Evolutionary conservation across 2,797 vertebrate species (phyloP), one percentile per base, ranked within the genome.

Genomic region (Scolopax bukidnonensis): DNA sequence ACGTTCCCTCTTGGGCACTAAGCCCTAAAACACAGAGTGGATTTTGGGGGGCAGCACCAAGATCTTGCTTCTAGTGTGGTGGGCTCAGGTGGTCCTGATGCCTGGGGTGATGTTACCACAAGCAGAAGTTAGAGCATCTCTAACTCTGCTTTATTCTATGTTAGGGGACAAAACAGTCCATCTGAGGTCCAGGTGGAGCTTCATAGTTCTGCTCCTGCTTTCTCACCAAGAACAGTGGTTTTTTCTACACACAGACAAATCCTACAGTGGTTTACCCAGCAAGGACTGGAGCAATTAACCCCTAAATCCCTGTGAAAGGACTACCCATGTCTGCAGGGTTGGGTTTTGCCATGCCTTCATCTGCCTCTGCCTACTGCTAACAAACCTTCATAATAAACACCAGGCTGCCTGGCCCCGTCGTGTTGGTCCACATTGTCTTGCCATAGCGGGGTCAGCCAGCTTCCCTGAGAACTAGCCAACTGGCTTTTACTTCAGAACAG

Each of bases 1-100:
- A 1, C 2, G 8, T 1, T 75, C 32, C 6, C 16, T 9, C 56
- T 28, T 12, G 16, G 50, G 41, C 57, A 68, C 24, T 1, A 30
- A 50, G 43, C 47, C 47, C 85, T 40, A 4, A n/a, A 81, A 25
- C 1, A 1, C 51, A 24, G 68, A 6, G 19, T 43, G 48, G 51
- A 2, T 90, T 60, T 41, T 16, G 3, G 45, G 74, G 85, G 73
- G 1, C 24, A 30, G 43, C 16, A 87, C 47, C 36, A 41, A 41
- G 41, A 1, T 47, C 50, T 48, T 67, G 12, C 4, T 41, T 33
- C 17, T n/a, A 3, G 1, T 18, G 47, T 4, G 33, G 23, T 57
- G 71, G 38, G 32, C 36, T 74, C 1, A 0, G 28, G 28, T n/a
- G 73, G n/a, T 68, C 53, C 86, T 68, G 30, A 17, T 48, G 27